Percentiles rank a stretch among this genome's conserved stretches.
Conservation (phyloP, 1,140 invertebrate species). For the Telenomus remus region DNA sequence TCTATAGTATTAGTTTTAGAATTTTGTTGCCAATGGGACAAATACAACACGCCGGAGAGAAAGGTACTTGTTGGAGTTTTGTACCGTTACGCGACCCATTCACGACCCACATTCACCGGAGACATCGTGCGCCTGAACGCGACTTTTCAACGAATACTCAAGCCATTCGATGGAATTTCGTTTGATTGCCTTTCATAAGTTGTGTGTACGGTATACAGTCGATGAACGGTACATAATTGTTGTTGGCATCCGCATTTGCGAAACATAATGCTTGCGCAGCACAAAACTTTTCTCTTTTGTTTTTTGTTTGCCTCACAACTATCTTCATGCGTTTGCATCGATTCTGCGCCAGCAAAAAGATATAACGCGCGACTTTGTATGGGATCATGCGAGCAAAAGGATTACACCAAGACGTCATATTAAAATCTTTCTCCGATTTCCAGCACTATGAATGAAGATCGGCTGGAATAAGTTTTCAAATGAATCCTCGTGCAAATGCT, state of each 20-base stretch:
- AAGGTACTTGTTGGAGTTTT: constrained; percentile 55
- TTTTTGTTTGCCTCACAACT: too few species aligned
- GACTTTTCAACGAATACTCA: constrained; percentile 42
- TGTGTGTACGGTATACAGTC: constrained; percentile 54
- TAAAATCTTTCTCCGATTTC: too few species aligned
- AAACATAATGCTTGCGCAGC: constrained; percentile 22
- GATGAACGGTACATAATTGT: constrained; percentile 45
- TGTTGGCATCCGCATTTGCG: constrained; percentile 29
- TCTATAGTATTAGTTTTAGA: too few species aligned
- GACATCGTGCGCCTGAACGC: constrained; percentile 42
- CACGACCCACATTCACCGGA: constrained; percentile 66
- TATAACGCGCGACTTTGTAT: too few species aligned
- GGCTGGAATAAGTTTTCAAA: too few species aligned
- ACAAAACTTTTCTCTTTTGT: not conserved
- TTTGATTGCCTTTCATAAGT: constrained; percentile 39
- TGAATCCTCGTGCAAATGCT: too few species aligned
- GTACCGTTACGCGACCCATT: constrained; percentile 74
- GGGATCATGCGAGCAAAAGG: too few species aligned
- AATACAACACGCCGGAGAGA: constrained; percentile 58
- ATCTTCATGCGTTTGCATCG: too few species aligned
- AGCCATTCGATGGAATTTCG: constrained; percentile 57
- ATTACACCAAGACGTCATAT: too few species aligned
- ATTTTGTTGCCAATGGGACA: too few species aligned
- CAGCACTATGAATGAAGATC: too few species aligned
- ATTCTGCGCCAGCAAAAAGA: too few species aligned